A percentile compares a stretch with the other conserved stretches of the same genome.
phyloP scores from a whole-genome alignment of 2,888 invertebrate species.

The Ptilodon capucinus region DNA sequence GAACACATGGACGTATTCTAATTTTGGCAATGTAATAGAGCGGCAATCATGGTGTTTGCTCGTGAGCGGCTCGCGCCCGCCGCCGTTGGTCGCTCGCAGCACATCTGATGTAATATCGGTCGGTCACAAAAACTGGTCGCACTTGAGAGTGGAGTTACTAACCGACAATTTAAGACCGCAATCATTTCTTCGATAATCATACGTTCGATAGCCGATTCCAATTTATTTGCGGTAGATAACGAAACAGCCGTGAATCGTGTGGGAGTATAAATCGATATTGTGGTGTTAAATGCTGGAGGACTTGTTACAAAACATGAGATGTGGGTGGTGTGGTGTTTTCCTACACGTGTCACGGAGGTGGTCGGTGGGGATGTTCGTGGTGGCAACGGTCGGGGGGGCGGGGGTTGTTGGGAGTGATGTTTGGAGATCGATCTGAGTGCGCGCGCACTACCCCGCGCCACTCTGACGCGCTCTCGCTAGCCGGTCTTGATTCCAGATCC shows the following conservation, averaged over 20 bases:
- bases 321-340: slow-evolving; percentile 50
- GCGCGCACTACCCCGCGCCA: slow-evolving; percentile 55
- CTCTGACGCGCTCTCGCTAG: slow-evolving; percentile 32
- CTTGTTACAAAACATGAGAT: slow-evolving; percentile 48
- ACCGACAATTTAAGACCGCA: slow-evolving; percentile 32
- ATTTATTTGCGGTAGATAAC: background rate
- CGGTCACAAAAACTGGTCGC: slow-evolving; percentile 63
- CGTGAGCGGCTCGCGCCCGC: slow-evolving; percentile 24
- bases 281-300: slow-evolving; percentile 7
- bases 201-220: background rate
- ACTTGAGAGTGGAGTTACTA: slow-evolving; percentile 57
- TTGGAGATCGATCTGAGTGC: slow-evolving; percentile 67
- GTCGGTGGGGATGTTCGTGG: slow-evolving; percentile 26
- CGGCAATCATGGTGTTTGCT: slow-evolving; percentile 25
- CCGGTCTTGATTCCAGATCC: slow-evolving; percentile 51
- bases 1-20: slow-evolving; percentile 4
- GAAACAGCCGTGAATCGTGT: background rate
- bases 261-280: background rate
- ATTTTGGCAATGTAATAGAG: slow-evolving; percentile 10
- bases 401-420: slow-evolving; percentile 36
- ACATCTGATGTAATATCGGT: slow-evolving; percentile 56
- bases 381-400: slow-evolving; percentile 26
- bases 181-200: slow-evolving; percentile 28
- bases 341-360: slow-evolving; percentile 50
- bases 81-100: slow-evolving; percentile 39